Evolutionary conservation across 2,888 invertebrate species (phyloP).

Genomic region (Hermodice carunculata): DNA sequence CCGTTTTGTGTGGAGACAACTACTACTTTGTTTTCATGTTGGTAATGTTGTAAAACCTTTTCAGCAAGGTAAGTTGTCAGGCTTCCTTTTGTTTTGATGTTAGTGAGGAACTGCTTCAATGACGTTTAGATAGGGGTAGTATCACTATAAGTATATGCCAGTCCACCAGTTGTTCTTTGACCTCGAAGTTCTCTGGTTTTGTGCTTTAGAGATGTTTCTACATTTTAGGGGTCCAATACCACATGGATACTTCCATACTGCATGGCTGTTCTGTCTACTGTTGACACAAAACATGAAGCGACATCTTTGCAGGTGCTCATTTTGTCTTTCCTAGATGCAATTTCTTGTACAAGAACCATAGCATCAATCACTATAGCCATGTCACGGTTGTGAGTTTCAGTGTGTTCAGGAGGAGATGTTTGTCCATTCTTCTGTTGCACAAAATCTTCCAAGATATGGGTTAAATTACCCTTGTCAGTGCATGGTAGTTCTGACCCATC

Average conservation of each 20-base stretch:
- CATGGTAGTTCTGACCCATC: too few relatives aligned
- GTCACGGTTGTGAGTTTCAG: too few relatives aligned
- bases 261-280: too few relatives aligned
- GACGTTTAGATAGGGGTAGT: background rate
- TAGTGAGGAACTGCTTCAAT: background rate
- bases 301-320: too few relatives aligned
- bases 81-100: background rate
- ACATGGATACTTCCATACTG: background rate
- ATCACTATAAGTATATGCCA: background rate
- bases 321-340: too few relatives aligned
- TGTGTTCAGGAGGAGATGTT: too few relatives aligned
- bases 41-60: slow-evolving; percentile 6
- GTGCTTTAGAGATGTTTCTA: background rate
- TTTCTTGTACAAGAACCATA: too few relatives aligned
- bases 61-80: slow-evolving; percentile 8
- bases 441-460: too few relatives aligned
- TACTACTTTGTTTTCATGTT: background rate
- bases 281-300: too few relatives aligned
- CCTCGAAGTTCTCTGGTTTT: background rate
- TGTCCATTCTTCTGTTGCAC: too few relatives aligned
- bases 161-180: background rate
- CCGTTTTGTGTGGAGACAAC: slow-evolving; percentile 2
- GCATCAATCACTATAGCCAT: too few relatives aligned
- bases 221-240: slow-evolving; percentile 12
- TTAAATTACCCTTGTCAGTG: too few relatives aligned